phyloP scores from a whole-genome alignment of 1,140 invertebrate species.

The Drosophila ananassae region DNA sequence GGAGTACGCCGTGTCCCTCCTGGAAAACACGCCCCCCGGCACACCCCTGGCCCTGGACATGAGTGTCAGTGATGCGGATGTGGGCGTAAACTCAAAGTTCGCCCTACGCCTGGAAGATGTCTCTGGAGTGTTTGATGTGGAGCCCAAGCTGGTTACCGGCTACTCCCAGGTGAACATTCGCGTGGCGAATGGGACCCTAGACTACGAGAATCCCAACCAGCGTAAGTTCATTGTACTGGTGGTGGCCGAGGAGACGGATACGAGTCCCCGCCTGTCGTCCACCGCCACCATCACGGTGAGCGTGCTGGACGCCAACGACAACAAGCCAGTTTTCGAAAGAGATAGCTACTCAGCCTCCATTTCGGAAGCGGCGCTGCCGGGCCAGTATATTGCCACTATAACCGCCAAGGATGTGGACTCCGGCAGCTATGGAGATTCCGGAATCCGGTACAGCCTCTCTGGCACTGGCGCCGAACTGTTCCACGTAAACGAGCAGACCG shows the following conservation, averaged over 20 bases:
- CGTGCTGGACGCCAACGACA: constrained; percentile 95
- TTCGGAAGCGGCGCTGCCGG: constrained; percentile 89
- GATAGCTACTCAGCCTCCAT: constrained; percentile 89
- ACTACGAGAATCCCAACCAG: constrained; percentile 96
- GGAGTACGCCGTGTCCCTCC: constrained; percentile 92
- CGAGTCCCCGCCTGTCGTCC: constrained; percentile 90
- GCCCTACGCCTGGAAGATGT: constrained; percentile 91
- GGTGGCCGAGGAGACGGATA: constrained; percentile 92
- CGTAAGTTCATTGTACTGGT: constrained; percentile 95
- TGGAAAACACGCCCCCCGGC: constrained; percentile 92
- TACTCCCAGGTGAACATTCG: constrained; percentile 92
- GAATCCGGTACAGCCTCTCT: constrained; percentile 93
- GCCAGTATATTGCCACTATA: constrained; percentile 89
- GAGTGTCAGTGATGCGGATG: constrained; percentile 93
- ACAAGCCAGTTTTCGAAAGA: constrained; percentile 91
- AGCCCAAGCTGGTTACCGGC: constrained; percentile 91
- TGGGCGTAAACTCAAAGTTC: constrained; percentile 92
- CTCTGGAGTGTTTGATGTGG: constrained; percentile 92
- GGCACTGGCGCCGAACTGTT: constrained; percentile 94
- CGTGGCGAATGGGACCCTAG: constrained; percentile 91
- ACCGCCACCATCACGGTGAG: constrained; percentile 94
- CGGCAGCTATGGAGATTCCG: constrained; percentile 88
- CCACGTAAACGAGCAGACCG: constrained; percentile 90
- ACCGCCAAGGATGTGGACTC: constrained; percentile 92
- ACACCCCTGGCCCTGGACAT: constrained; percentile 93